Conservation (phyloP, 2,113 vertebrate genomes). For the Argyrosomus japonicus region DNA sequence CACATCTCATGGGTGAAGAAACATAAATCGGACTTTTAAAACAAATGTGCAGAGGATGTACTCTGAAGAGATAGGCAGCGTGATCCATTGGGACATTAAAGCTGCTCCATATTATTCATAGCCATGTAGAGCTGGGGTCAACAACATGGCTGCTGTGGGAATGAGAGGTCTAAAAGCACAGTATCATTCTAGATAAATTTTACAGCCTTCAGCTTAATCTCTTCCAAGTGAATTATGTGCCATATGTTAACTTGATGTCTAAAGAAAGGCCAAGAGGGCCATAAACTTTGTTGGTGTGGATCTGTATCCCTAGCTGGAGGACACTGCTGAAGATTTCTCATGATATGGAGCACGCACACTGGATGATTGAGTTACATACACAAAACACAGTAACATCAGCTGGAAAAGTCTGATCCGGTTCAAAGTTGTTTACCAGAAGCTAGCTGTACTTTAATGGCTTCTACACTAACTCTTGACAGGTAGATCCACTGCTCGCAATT, state of each 20-base stretch:
- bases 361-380: constrained; percentile 36
- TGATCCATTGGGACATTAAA: constrained; percentile 67
- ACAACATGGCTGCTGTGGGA: constrained; percentile 50
- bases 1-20: constrained; percentile 33
- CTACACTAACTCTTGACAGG: too few species aligned
- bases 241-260: constrained; percentile 40
- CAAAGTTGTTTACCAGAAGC: not conserved
- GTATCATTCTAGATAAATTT: constrained; percentile 48
- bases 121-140: constrained; percentile 56
- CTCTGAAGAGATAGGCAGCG: constrained; percentile 48
- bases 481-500: not conserved
- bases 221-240: constrained; percentile 47
- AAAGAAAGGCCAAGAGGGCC: constrained; percentile 29
- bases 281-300: constrained; percentile 40
- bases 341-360: constrained; percentile 27
- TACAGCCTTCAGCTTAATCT: constrained; percentile 38
- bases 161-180: constrained; percentile 45
- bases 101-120: constrained; percentile 59
- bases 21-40: constrained; percentile 71
- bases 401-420: not conserved
- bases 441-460: not conserved
- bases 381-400: not conserved
- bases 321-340: constrained; percentile 8
- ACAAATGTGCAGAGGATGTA: constrained; percentile 56
- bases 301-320: constrained; percentile 13